Evolutionary conservation across 1,140 invertebrate species (phyloP).

Genomic region (Achatina immaculata): DNA sequence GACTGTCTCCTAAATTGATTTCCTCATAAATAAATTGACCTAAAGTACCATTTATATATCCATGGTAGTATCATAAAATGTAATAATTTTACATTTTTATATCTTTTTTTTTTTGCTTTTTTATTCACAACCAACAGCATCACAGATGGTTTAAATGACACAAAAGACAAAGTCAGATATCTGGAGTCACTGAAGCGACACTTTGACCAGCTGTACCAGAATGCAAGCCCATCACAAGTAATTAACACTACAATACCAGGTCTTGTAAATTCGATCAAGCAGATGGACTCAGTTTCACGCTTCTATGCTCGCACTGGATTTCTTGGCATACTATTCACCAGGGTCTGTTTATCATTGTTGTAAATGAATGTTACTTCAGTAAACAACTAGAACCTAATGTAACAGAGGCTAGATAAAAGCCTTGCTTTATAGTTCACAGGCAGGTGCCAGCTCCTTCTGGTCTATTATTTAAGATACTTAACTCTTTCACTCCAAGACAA

Average conservation of each 20-base stretch:
- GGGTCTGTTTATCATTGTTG: constrained; percentile 48
- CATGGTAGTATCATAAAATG: too few species aligned
- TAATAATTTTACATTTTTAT: not conserved
- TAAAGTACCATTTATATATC: too few species aligned
- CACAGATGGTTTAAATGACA: constrained; percentile 71
- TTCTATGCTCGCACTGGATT: constrained; percentile 69
- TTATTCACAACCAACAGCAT: constrained; percentile 54
- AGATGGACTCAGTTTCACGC: constrained; percentile 70
- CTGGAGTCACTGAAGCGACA: constrained; percentile 67
- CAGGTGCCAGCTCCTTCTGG: too few species aligned
- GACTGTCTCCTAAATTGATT: too few species aligned
- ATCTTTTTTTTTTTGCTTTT: not conserved
- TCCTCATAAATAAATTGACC: too few species aligned
- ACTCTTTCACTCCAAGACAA: too few species aligned
- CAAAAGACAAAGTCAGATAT: constrained; percentile 71
- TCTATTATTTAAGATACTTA: too few species aligned
- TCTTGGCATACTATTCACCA: constrained; percentile 68
- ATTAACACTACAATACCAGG: constrained; percentile 68
- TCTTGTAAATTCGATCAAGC: constrained; percentile 65
- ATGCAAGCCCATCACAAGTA: constrained; percentile 63
- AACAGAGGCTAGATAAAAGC: too few species aligned
- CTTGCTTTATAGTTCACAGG: too few species aligned
- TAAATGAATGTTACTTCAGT: too few species aligned
- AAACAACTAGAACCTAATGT: too few species aligned
- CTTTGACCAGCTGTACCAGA: constrained; percentile 68